Percentiles rank a stretch among this genome's conserved stretches.
phyloP scores from a whole-genome alignment of 2,113 vertebrate genomes.

The Stigmatopora argus region DNA sequence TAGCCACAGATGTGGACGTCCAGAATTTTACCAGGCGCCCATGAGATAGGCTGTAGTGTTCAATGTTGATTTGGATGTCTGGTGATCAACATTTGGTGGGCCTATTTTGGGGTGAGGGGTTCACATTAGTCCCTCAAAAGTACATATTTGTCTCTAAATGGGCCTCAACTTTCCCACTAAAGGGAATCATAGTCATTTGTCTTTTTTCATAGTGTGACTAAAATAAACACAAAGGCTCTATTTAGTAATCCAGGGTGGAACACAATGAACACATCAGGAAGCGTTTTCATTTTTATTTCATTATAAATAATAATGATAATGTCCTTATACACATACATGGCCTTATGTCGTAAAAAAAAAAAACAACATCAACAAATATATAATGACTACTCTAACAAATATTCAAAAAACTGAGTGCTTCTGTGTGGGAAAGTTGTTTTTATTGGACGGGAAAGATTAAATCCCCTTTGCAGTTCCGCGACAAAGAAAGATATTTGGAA shows the following conservation, averaged over 20 bases:
- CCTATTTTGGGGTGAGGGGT: conserved; percentile 54
- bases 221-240: conserved; percentile 48
- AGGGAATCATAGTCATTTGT: conserved; percentile 25
- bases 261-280: conserved; percentile 5
- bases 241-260: conserved; percentile 22
- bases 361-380: conserved; percentile 64
- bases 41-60: conserved; percentile 59
- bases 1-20: conserved; percentile 52
- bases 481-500: conserved; percentile 73
- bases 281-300: conserved; percentile 73
- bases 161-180: conserved; percentile 11
- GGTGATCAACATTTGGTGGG: conserved; percentile 35
- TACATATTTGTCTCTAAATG: conserved; percentile 53
- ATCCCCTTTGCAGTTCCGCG: conserved; percentile 18
- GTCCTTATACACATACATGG: conserved; percentile 88
- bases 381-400: conserved; percentile 65
- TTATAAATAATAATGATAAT: conserved; percentile 98
- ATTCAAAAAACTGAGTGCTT: conserved; percentile 66
- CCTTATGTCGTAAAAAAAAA: conserved; percentile 75
- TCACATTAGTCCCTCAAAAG: conserved; percentile 53
- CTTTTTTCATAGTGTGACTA: conserved; percentile 6
- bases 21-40: conserved; percentile 28
- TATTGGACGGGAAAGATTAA: conserved; percentile 10
- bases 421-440: conserved; percentile 46
- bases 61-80: conserved; percentile 44